phyloP scores from a whole-genome alignment of 2,797 vertebrate species.

The Carduelis carduelis region DNA sequence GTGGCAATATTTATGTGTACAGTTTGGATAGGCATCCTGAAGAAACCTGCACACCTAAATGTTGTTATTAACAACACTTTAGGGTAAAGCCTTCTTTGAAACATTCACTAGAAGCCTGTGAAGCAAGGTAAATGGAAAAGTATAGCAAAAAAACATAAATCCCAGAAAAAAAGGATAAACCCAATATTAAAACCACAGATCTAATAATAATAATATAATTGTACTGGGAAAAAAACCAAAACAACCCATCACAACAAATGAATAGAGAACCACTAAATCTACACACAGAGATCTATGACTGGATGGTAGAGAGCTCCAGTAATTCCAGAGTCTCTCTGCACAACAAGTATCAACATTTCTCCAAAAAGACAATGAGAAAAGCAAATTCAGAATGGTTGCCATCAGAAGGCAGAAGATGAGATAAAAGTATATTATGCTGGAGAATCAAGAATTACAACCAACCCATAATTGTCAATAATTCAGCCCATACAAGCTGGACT shows the following conservation, averaged over 20 bases:
- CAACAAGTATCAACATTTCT: neutral
- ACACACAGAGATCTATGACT: neutral
- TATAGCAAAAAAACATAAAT: neutral
- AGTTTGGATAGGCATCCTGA: neutral
- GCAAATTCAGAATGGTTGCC: neutral
- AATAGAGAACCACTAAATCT: neutral
- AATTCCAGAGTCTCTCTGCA: neutral
- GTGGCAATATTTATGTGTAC: neutral
- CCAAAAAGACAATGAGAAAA: neutral
- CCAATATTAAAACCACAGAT: neutral
- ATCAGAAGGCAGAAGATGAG: neutral
- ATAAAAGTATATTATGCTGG: neutral
- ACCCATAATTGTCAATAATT: neutral
- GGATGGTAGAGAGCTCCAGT: neutral
- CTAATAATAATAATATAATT: neutral
- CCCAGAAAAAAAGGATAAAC: neutral
- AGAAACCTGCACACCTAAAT: neutral
- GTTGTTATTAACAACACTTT: neutral
- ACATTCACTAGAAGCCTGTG: neutral
- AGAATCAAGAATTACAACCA: neutral
- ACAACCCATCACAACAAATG: neutral
- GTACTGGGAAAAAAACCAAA: neutral
- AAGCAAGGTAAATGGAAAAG: neutral
- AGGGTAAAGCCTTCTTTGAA: neutral
- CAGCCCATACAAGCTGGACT: neutral